Conservation (phyloP, 2,113 vertebrate species). For the Redunca redunca region DNA sequence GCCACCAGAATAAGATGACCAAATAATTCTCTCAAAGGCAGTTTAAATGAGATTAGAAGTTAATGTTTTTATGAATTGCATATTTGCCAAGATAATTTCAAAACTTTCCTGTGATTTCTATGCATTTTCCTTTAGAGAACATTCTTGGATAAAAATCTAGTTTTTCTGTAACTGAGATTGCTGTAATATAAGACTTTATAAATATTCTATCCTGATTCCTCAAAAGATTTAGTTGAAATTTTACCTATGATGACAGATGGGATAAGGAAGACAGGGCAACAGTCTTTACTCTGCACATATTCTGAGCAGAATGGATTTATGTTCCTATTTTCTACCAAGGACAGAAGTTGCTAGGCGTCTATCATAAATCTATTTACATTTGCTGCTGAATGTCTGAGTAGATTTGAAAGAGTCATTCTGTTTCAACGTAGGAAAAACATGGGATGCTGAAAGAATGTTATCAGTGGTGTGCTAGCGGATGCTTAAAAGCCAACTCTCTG, state of each 20-base stretch:
- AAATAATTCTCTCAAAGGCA: neutral
- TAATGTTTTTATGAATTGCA: neutral
- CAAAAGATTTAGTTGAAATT: slow-evolving; percentile 57
- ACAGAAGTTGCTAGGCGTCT: neutral
- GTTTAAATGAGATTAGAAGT: neutral
- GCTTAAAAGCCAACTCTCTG: neutral
- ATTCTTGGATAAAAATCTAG: neutral
- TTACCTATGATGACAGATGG: slow-evolving; percentile 49
- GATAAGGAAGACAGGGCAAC: slow-evolving; percentile 13
- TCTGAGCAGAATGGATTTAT: slow-evolving; percentile 58
- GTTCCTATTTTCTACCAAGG: slow-evolving; percentile 44
- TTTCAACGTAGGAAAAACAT: neutral
- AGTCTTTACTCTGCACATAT: slow-evolving; percentile 17
- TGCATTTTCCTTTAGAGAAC: neutral
- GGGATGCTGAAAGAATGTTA: neutral
- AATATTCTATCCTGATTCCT: slow-evolving; percentile 54
- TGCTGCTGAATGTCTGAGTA: neutral
- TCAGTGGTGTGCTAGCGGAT: neutral
- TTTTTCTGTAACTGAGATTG: slow-evolving; percentile 23
- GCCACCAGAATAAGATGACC: neutral
- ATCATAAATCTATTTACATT: slow-evolving; percentile 42
- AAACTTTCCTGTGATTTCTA: neutral
- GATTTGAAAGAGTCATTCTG: slow-evolving; percentile 14
- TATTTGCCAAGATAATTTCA: slow-evolving; percentile 1
- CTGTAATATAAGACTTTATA: slow-evolving; percentile 32